Evolutionary conservation across 2,113 vertebrate genomes (phyloP).

Genomic region (Indicator maculatus): DNA sequence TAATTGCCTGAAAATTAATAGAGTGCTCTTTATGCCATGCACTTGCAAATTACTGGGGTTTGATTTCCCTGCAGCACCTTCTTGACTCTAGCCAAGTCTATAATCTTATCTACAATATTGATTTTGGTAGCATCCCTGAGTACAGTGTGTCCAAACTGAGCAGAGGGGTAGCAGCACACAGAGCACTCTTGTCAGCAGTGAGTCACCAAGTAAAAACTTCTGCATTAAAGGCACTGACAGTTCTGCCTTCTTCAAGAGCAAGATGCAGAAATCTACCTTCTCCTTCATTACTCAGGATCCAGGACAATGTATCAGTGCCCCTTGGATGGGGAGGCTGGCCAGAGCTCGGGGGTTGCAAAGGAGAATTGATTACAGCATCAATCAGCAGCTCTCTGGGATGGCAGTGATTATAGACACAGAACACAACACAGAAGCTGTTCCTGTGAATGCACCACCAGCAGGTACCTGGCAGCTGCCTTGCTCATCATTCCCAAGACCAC

Average conservation of each 20-base stretch:
- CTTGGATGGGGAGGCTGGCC: neutral
- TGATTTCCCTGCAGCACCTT: neutral
- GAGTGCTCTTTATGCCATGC: neutral
- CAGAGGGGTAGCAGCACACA: neutral
- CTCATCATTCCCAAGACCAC: neutral
- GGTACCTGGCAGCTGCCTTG: neutral
- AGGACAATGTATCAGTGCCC: neutral
- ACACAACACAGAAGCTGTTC: neutral
- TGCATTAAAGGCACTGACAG: neutral
- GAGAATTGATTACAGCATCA: neutral
- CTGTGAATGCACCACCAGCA: neutral
- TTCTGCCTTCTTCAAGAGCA: neutral
- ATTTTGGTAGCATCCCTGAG: conserved; percentile 30
- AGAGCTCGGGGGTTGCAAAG: neutral
- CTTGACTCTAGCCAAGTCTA: neutral
- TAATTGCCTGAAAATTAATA: conserved; percentile 27
- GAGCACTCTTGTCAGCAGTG: neutral
- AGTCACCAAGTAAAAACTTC: neutral
- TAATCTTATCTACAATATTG: neutral
- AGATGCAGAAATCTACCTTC: neutral
- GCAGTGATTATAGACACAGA: neutral
- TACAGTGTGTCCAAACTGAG: conserved; percentile 29
- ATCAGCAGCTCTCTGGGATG: neutral
- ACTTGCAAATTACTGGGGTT: neutral
- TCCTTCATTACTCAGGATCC: neutral